These are phyloP conservation scores for Macrobrachium nipponense DNA, from an alignment of 1,140 invertebrate species.

Conservation along the genomic window DNA sequence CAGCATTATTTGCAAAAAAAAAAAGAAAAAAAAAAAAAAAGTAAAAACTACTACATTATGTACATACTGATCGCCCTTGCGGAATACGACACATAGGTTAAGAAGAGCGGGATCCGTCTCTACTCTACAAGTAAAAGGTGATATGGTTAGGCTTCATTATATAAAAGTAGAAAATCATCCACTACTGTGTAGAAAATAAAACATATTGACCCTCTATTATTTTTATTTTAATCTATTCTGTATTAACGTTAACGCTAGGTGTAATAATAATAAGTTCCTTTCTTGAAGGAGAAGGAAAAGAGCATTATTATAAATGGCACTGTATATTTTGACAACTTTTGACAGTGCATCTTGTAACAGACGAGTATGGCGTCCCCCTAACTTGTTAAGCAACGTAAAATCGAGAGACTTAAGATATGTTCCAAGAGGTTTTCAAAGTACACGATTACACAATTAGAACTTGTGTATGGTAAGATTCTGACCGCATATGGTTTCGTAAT, in stretches of 20 bases:
- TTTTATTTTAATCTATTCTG: no score
- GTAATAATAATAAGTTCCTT: not conserved
- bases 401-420: no score
- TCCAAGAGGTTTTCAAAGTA: no score
- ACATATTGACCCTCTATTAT: not conserved
- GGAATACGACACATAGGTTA: slow-evolving; percentile 31
- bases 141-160: slow-evolving; percentile 55
- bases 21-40: slow-evolving; percentile 12
- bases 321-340: slow-evolving; percentile 4
- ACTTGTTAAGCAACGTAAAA: no score
- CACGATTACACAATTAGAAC: no score
- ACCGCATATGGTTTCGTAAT: no score
- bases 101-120: not conserved
- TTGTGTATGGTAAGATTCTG: no score
- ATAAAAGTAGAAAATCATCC: slow-evolving; percentile 59
- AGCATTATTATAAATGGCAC: slow-evolving; percentile 39
- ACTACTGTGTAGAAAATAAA: slow-evolving; percentile 27
- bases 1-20: slow-evolving; percentile 54
- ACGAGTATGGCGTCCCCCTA: no score
- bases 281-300: no score
- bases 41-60: slow-evolving; percentile 34
- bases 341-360: no score
- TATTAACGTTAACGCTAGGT: not conserved
- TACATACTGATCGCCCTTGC: slow-evolving; percentile 34
- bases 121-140: slow-evolving; percentile 30